These are phyloP conservation scores for Colossoma macropomum DNA, from an alignment of 2,113 vertebrate genomes.

Conservation along the genomic window DNA sequence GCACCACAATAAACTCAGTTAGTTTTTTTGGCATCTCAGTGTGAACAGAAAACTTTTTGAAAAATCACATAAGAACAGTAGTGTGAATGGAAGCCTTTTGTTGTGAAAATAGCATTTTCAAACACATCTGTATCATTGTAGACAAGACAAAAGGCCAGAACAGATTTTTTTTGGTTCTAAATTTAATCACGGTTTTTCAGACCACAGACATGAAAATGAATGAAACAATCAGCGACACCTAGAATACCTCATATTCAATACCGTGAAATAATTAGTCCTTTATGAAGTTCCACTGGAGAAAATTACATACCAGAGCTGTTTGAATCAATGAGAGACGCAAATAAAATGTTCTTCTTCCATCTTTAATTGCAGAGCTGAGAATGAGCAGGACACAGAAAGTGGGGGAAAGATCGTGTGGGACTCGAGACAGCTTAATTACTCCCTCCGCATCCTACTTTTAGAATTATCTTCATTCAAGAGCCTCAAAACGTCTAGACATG, in stretches of 20 bases:
- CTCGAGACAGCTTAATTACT: slow-evolving; percentile 47
- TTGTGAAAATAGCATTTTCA: no score
- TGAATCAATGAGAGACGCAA: slow-evolving; percentile 7
- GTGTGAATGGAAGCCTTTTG: no score
- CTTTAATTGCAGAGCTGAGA: slow-evolving; percentile 23
- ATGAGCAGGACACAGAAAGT: slow-evolving; percentile 10
- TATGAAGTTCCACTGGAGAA: not conserved
- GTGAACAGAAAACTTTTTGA: no score
- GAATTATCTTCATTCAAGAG: slow-evolving; percentile 26
- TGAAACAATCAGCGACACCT: not conserved
- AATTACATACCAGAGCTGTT: not conserved
- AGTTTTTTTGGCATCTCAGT: no score
- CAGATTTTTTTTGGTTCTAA: no score
- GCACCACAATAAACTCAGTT: no score
- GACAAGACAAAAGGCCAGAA: no score
- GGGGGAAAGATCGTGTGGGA: not conserved
- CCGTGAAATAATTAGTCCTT: not conserved
- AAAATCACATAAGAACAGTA: no score
- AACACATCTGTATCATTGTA: no score
- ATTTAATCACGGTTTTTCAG: no score
- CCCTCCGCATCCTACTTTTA: slow-evolving; percentile 45
- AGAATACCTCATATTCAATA: not conserved
- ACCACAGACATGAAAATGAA: not conserved
- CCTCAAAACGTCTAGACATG: slow-evolving; percentile 46
- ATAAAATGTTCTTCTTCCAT: slow-evolving; percentile 5